Evolutionary conservation across 2,888 invertebrate genomes (phyloP).

Genomic region (Ligdia adustata): DNA sequence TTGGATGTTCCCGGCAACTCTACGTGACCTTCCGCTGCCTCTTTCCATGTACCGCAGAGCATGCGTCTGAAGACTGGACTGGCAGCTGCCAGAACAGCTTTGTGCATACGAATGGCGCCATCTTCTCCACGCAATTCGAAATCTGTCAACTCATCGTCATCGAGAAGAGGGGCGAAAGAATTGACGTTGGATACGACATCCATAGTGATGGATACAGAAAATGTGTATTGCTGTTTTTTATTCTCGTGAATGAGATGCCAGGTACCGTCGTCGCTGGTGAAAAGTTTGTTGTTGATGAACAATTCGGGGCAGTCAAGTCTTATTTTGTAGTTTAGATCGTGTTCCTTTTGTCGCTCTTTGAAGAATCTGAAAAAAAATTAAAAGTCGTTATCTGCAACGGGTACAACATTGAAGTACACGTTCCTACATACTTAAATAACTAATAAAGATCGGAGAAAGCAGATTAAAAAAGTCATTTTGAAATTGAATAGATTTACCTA

Average conservation of each 20-base stretch:
- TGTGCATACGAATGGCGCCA: constrained; percentile 55
- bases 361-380: constrained; percentile 31
- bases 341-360: constrained; percentile 42
- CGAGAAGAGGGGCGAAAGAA: constrained; percentile 48
- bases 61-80: constrained; percentile 56
- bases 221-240: constrained; percentile 44
- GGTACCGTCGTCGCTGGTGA: constrained; percentile 52
- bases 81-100: constrained; percentile 52
- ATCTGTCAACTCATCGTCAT: constrained; percentile 56
- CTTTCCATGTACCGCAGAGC: constrained; percentile 56
- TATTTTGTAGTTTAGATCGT: constrained; percentile 47
- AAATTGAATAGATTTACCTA: no score
- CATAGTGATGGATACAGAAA: constrained; percentile 47
- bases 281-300: constrained; percentile 40
- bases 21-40: constrained; percentile 49
- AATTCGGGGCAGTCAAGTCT: constrained; percentile 46
- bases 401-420: no score
- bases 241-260: constrained; percentile 53
- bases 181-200: constrained; percentile 42
- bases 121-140: constrained; percentile 55
- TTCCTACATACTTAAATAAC: no score
- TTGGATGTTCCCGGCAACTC: constrained; percentile 50
- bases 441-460: no score
- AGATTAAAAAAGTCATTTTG: no score
- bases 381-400: no score